phyloP scores from a whole-genome alignment of 2,113 vertebrate genomes.

The Chloropsis hardwickii region DNA sequence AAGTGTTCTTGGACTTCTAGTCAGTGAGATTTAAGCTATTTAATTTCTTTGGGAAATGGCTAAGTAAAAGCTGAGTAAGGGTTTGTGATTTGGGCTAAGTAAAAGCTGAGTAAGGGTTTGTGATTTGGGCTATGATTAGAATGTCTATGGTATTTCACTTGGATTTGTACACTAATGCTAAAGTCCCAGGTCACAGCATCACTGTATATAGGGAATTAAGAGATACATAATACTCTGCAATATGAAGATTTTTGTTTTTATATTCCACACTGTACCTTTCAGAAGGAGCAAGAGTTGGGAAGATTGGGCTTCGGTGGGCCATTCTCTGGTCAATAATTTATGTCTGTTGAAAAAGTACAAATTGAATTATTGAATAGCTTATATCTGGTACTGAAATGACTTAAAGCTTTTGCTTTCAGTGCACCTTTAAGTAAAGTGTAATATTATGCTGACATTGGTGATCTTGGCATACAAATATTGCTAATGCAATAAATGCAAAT shows the following conservation, averaged over 20 bases:
- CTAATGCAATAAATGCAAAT: neutral
- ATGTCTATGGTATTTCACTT: neutral
- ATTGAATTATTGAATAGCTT: slow-evolving; percentile 55
- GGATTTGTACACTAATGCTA: neutral
- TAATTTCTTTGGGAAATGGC: neutral
- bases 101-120: no score
- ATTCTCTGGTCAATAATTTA: slow-evolving; percentile 75
- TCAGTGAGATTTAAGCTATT: neutral
- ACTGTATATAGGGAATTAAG: neutral
- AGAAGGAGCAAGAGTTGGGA: slow-evolving; percentile 73
- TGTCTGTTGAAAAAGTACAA: slow-evolving; percentile 72
- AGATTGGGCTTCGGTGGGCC: slow-evolving; percentile 71
- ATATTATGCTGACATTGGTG: neutral
- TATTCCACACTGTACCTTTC: slow-evolving; percentile 74
- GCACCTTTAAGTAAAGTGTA: neutral
- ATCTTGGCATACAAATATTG: neutral
- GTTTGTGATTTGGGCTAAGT: neutral
- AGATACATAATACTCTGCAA: neutral
- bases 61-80: neutral
- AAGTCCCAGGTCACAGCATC: neutral
- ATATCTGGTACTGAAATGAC: slow-evolving; percentile 11
- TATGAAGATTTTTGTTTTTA: neutral
- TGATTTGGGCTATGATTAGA: neutral
- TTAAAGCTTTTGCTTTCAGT: neutral
- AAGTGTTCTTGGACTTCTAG: neutral